Base-by-base conservation (phyloP, 2,113 vertebrate genomes). In the Nestor notabilis region DNA sequence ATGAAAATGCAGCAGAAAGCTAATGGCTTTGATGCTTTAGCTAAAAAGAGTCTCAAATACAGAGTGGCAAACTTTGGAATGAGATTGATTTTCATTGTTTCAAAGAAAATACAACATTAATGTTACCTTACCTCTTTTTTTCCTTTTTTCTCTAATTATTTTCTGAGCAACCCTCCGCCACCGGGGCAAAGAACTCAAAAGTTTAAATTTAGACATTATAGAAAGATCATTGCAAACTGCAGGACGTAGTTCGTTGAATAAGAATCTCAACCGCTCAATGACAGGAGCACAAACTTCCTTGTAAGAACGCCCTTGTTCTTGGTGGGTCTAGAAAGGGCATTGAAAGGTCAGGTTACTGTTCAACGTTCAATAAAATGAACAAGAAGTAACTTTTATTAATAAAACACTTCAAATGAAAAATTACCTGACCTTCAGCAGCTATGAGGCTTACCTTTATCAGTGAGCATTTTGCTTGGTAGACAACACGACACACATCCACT, bases 231-330 rank as follows among this genome's bases (percentile, higher is more conserved):
- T 99, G 97, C 99, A 99, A 23, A 99, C 99, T 2, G 99, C 99
- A 23, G 99, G 99, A 60, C 99, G 98, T 65, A 99, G 77, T 90
- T 99, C 99, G 77, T 99, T 99, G 89, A 99, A 99, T 49, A 99
- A 98, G 96, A 99, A 99, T 37, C 99, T 98, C 94, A 99, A 98
- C 33, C 99, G 99, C 93, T 99, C 99, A 20, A 99, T 99, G 71
- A 99, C 99, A 17, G 99, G 99, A 49, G 99, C 99, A 17, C 99
- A 99, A 37, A 99, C 99, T 97, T 99, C 99, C 94, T 99, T 99
- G 72, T 99, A 99, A 44, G 99, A 99, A 82, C 99, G 99, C 4
- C 99, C 99, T 97, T 99, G 99, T 52, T 99, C 99, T 95, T 99
- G 99, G 96, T 99, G 99, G 3, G 99, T 99, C 99, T 99, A 79